Percentiles rank a stretch among this genome's conserved stretches.
phyloP scores from a whole-genome alignment of 2,113 vertebrate genomes.

The Oncorhynchus kisutch region DNA sequence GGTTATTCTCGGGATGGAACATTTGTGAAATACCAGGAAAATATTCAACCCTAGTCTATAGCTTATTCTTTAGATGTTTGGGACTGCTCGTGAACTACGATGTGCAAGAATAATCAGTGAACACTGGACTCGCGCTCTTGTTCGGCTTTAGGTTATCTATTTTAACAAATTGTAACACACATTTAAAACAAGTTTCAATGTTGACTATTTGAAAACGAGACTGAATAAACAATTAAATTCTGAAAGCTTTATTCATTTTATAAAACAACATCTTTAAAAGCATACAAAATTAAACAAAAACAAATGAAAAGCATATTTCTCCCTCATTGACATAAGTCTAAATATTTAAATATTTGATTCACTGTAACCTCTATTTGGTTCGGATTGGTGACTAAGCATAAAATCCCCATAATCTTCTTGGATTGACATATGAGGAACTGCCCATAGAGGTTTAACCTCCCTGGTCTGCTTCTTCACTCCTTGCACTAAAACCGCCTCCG shows the following conservation, averaged over 20 bases:
- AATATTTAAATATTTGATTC: constrained; percentile 25
- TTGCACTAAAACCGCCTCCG: constrained; percentile 33
- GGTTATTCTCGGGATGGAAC: too few relatives aligned
- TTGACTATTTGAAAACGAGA: too few relatives aligned
- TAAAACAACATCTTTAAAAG: too few relatives aligned
- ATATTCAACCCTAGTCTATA: too few relatives aligned
- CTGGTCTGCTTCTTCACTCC: constrained; percentile 41
- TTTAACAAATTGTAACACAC: not conserved
- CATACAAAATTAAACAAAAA: too few relatives aligned
- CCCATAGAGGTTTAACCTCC: constrained; percentile 55
- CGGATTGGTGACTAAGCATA: constrained; percentile 41
- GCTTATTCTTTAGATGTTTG: too few relatives aligned
- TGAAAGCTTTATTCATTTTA: not conserved
- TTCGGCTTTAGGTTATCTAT: constrained; percentile 44
- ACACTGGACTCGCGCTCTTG: too few relatives aligned
- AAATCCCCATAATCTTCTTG: constrained; percentile 60
- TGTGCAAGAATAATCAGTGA: too few relatives aligned
- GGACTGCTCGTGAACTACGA: too few relatives aligned
- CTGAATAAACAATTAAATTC: not conserved
- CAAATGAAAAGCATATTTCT: not conserved
- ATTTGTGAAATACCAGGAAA: too few relatives aligned
- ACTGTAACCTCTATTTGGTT: constrained; percentile 34
- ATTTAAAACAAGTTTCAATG: too few relatives aligned
- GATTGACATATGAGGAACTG: constrained; percentile 42
- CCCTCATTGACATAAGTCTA: not conserved